A percentile compares a stretch with the other conserved stretches of the same genome.
Conservation (phyloP, 2,888 invertebrate species). For the Acanthosoma haemorrhoidale region DNA sequence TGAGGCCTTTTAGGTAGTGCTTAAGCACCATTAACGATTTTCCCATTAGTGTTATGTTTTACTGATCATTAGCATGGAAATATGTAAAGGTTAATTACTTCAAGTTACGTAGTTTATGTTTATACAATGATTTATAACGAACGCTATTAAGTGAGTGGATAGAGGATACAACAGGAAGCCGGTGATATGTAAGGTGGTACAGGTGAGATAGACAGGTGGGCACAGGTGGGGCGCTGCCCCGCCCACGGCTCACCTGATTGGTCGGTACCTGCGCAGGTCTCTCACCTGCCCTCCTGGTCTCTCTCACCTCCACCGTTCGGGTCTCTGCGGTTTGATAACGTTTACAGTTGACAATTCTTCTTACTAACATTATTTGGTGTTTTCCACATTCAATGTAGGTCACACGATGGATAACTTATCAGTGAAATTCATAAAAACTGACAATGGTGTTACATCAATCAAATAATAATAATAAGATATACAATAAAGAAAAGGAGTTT, state of each 20-base stretch:
- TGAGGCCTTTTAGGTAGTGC: no score
- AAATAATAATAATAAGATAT: no score
- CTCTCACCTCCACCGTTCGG: slow-evolving; percentile 3
- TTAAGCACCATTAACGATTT: no score
- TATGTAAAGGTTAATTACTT: no score
- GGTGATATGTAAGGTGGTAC: slow-evolving; percentile 20
- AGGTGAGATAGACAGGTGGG: neutral
- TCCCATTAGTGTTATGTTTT: no score
- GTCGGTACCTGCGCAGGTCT: slow-evolving; percentile 23
- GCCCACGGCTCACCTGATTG: slow-evolving; percentile 17
- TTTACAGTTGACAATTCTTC: neutral
- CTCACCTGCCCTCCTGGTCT: neutral
- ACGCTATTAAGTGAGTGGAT: no score
- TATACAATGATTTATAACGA: no score
- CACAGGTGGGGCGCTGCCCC: slow-evolving; percentile 1
- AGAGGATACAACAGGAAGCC: neutral
- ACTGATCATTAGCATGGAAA: no score
- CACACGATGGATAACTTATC: neutral
- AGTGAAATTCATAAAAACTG: neutral
- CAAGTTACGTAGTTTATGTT: no score
- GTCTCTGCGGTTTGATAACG: neutral
- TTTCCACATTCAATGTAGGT: neutral
- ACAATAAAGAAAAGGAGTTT: no score
- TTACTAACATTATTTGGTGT: neutral
- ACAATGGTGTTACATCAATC: neutral